Base-by-base conservation (phyloP, 2,888 invertebrate genomes). In the Eristalinus sepulchralis region DNA sequence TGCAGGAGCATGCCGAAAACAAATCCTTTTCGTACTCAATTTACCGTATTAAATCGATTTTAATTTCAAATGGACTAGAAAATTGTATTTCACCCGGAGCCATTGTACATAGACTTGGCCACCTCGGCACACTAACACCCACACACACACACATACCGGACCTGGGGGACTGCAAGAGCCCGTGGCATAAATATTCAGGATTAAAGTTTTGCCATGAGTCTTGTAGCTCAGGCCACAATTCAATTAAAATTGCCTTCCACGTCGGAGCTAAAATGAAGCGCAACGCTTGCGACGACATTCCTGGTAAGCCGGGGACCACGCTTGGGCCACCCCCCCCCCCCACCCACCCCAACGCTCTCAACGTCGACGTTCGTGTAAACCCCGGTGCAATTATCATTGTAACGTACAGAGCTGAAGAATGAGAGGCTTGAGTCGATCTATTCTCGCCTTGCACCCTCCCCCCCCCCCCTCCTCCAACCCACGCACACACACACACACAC, bases 1-100 rank as follows among this genome's bases (percentile, higher is more conserved):
- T 0, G 11, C 9, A 60, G 55, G 60, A 34, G 70, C 60, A 63
- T 70, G 71, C 47, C 71, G 33, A 83, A 71, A 84, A 76, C 71
- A 85, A 85, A 82, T 78, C 85, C 77, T 60, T 82, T 80, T 70
- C 34, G 64, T 64, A 82, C 71, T 78, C 83, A 78, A 82, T 83
- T 82, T 86, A 83, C 78, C 86, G 75, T 75, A 83, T 79, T 78
- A 66, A 86, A 86, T 85, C 86, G 86, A 83, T 86, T 86, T 86
- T 83, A 78, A 83, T 86, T 86, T 78, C 75, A 79, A 79, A 79
- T 75, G 83, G 83, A 86, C 78, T 83, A 86, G 86, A 79, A n/a
- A 79, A 78, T 70, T 79, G 67, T 78, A 77, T 78, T 78, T 70
- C 64, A 78, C 78, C 53, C 11, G 55, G 24, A 76, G 62, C 76